Percentiles rank a stretch among this genome's conserved stretches.
Evolutionary conservation across 2,113 vertebrate genomes (phyloP).

Genomic region (Boleophthalmus pectinirostris): DNA sequence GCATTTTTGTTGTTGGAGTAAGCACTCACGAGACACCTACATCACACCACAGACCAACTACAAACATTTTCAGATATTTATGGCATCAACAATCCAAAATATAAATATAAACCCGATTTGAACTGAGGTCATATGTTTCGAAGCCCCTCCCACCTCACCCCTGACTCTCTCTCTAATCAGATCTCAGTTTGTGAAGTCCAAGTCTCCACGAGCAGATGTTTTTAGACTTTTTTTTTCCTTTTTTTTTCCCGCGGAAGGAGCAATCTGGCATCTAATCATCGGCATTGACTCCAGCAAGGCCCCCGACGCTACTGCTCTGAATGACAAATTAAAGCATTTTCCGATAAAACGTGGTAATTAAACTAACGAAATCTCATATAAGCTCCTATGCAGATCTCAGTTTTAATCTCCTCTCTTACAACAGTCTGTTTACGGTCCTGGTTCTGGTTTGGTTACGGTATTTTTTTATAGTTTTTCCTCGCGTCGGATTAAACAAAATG

Average conservation of each 20-base stretch:
- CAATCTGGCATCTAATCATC: conserved; percentile 74
- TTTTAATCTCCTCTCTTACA: conserved; percentile 65
- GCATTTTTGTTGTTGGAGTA: too few species aligned
- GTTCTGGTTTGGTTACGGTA: conserved; percentile 31
- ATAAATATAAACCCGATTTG: neutral
- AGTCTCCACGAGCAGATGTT: conserved; percentile 74
- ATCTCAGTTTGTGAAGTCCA: conserved; percentile 61
- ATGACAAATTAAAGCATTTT: conserved; percentile 76
- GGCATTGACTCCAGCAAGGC: conserved; percentile 70
- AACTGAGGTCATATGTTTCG: neutral
- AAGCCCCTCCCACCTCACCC: conserved; percentile 17
- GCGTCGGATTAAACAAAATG: conserved; percentile 72
- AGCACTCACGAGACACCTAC: too few species aligned
- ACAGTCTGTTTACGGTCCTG: conserved; percentile 4
- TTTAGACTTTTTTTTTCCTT: conserved; percentile 46
- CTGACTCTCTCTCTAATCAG: conserved; percentile 50
- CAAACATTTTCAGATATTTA: neutral
- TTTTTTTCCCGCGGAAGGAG: conserved; percentile 28
- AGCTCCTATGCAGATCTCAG: conserved; percentile 68
- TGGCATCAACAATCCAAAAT: neutral
- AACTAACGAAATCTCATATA: conserved; percentile 70
- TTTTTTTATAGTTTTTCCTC: conserved; percentile 55
- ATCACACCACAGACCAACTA: too few species aligned
- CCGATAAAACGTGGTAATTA: conserved; percentile 73
- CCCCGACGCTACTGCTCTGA: conserved; percentile 72